These are phyloP conservation scores for Melinaea menophilus DNA, from an alignment of 2,888 invertebrate species.

Conservation along the genomic window DNA sequence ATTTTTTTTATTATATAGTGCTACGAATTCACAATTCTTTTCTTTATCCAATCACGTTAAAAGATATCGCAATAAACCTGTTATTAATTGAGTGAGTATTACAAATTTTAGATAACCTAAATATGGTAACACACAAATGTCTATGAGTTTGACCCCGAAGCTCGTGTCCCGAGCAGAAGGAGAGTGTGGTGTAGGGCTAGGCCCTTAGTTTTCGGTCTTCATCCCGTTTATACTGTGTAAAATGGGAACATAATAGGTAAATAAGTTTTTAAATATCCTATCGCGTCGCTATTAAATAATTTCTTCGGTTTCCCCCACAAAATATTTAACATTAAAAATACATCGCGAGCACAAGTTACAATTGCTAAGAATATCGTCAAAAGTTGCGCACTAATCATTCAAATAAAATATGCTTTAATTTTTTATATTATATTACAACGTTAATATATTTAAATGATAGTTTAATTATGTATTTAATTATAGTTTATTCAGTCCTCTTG, in stretches of 20 bases:
- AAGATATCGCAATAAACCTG: not conserved
- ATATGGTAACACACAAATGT: constrained; percentile 68
- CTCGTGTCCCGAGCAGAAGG: constrained; percentile 75
- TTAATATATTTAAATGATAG: constrained; percentile 20
- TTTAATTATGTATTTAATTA: constrained; percentile 35
- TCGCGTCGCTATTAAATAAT: constrained; percentile 23
- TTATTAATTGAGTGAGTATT: constrained; percentile 6
- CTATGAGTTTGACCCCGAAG: constrained; percentile 79
- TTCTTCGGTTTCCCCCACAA: constrained; percentile 25
- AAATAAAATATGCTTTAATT: constrained; percentile 57
- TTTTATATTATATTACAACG: constrained; percentile 49
- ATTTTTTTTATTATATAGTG: not conserved
- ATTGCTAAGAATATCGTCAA: constrained; percentile 73
- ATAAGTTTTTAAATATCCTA: constrained; percentile 48
- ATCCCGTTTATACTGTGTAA: constrained; percentile 68
- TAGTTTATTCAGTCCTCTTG: constrained; percentile 43
- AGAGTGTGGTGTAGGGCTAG: constrained; percentile 74
- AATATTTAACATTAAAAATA: constrained; percentile 54
- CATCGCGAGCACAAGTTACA: constrained; percentile 54
- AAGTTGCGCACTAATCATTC: constrained; percentile 68
- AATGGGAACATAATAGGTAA: constrained; percentile 79
- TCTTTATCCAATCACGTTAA: not conserved
- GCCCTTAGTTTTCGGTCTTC: constrained; percentile 74
- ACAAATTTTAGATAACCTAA: constrained; percentile 16
- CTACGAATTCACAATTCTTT: not conserved